phyloP scores from a whole-genome alignment of 2,113 vertebrate species.

The Epinephelus moara region DNA sequence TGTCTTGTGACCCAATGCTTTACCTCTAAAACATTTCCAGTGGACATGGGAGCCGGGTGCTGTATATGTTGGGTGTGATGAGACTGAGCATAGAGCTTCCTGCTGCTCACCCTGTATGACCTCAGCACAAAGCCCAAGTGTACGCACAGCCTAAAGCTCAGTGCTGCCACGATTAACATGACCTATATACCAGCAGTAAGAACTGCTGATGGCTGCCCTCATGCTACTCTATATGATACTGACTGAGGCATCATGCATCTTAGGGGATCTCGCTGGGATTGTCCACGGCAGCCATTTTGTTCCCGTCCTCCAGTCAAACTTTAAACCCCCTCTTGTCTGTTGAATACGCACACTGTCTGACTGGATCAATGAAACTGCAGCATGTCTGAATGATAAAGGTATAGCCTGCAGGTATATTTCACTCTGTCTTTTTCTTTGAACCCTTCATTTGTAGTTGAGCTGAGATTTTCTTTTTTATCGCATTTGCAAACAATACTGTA shows the following conservation, averaged over 20 bases:
- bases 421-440: too few relatives aligned
- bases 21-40: background rate
- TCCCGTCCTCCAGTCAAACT: slow-evolving; percentile 1
- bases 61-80: background rate
- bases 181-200: slow-evolving; percentile 40
- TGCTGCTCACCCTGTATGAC: slow-evolving; percentile 48
- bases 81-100: background rate
- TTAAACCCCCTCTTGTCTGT: background rate
- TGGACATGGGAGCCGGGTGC: background rate
- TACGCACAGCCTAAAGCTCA: slow-evolving; percentile 31
- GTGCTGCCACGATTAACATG: slow-evolving; percentile 33
- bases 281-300: slow-evolving; percentile 39
- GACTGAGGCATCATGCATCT: slow-evolving; percentile 11
- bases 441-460: too few relatives aligned
- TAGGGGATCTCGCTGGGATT: slow-evolving; percentile 9
- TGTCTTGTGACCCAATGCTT: too few relatives aligned
- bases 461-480: too few relatives aligned
- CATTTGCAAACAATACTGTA: too few relatives aligned
- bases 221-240: slow-evolving; percentile 12
- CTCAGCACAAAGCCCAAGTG: slow-evolving; percentile 20
- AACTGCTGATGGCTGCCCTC: background rate
- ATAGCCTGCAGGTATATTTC: background rate
- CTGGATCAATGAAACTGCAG: background rate
- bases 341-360: background rate
- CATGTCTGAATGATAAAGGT: too few relatives aligned